A percentile compares a stretch with the other conserved stretches of the same genome.
phyloP scores from a whole-genome alignment of 2,888 invertebrate genomes.

The Pristionchus arcanus region DNA sequence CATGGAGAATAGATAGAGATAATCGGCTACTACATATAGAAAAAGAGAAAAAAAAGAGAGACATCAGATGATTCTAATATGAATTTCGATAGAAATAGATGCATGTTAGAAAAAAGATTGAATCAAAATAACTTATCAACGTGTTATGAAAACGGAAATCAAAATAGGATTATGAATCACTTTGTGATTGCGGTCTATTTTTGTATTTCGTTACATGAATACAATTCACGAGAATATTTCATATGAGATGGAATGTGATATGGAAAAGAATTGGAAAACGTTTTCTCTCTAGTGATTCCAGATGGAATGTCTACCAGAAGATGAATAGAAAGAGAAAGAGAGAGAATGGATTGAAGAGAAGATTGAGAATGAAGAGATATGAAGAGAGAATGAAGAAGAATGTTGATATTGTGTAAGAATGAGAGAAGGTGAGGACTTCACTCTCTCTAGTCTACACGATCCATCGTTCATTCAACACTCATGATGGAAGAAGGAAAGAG shows the following conservation, averaged over 20 bases:
- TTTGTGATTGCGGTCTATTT: no score
- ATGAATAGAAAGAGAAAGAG: neutral
- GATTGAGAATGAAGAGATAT: neutral
- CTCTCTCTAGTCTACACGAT: neutral
- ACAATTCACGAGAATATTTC: neutral
- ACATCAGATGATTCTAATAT: no score
- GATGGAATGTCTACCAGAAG: constrained; percentile 3
- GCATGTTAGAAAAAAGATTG: no score
- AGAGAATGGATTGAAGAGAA: constrained; percentile 6
- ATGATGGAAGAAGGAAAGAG: neutral
- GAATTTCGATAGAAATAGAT: no score
- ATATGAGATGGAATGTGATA: neutral
- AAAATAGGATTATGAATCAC: no score
- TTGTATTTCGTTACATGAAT: neutral
- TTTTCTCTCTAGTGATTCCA: constrained; percentile 1
- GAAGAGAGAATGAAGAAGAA: neutral
- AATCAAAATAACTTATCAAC: no score
- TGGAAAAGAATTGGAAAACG: neutral
- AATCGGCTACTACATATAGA: neutral
- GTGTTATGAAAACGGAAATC: no score
- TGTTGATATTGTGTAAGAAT: neutral
- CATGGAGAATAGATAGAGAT: neutral
- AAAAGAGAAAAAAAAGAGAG: no score
- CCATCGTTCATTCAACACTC: neutral
- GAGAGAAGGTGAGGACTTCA: constrained; percentile 2